Evolutionary conservation across 2,113 vertebrate species (phyloP).

Genomic region (Trochalopteron elliotii): DNA sequence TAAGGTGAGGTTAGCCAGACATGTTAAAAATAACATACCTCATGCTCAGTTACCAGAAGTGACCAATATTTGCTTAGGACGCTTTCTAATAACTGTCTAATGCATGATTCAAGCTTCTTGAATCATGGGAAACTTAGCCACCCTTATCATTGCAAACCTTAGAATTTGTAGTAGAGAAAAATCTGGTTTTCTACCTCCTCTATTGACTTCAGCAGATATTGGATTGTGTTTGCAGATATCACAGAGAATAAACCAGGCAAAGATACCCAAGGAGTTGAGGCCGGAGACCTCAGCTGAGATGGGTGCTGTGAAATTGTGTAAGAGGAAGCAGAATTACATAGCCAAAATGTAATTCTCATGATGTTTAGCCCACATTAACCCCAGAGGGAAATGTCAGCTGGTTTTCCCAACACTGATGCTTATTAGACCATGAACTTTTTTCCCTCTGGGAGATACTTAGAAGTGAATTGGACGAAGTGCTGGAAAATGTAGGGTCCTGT

Average conservation of each 20-base stretch:
- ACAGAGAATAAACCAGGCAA: not conserved
- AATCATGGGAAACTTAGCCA: not conserved
- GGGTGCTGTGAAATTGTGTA: not conserved
- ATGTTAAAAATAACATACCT: not conserved
- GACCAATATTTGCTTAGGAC: not conserved
- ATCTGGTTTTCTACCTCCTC: not conserved
- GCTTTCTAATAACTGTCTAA: not conserved
- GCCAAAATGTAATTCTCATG: not conserved
- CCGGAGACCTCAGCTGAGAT: not conserved
- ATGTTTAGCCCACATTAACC: not conserved
- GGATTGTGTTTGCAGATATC: not conserved
- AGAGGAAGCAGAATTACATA: not conserved
- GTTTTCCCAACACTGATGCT: constrained; percentile 9
- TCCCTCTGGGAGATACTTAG: not conserved
- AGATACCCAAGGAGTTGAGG: not conserved
- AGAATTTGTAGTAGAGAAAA: not conserved
- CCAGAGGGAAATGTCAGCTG: not conserved
- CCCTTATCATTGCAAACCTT: not conserved
- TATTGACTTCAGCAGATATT: not conserved
- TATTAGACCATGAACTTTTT: not conserved
- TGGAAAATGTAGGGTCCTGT: constrained; percentile 5
- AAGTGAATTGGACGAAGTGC: not conserved
- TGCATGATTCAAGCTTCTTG: not conserved
- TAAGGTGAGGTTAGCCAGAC: not conserved
- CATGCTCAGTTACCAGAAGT: not conserved